A percentile compares a stretch with the other conserved stretches of the same genome.
Evolutionary conservation across 2,113 vertebrate species (phyloP).

Genomic region (Ardeotis arabs): DNA sequence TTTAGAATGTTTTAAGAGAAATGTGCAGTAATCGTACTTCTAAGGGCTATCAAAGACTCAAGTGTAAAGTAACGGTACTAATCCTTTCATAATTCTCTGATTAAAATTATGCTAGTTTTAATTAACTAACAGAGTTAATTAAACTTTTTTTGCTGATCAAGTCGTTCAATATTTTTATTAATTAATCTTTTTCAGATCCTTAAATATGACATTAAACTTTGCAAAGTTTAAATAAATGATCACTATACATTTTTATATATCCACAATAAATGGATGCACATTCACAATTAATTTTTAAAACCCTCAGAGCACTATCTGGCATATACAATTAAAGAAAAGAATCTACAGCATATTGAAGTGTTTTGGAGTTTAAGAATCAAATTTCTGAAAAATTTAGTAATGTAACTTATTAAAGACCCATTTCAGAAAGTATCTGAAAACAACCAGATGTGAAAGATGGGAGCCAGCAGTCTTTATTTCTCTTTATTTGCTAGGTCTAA

Average conservation of each 20-base stretch:
- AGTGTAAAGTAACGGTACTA: background rate
- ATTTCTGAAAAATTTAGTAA: background rate
- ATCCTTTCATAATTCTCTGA: background rate
- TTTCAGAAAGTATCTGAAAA: background rate
- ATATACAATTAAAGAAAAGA: background rate
- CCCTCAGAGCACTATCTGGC: background rate
- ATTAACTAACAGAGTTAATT: background rate
- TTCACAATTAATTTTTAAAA: background rate
- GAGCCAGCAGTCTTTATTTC: background rate
- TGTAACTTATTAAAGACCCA: background rate
- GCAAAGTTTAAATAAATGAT: background rate
- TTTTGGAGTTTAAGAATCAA: background rate
- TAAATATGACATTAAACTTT: background rate
- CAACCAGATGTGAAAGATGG: background rate
- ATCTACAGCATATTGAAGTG: background rate
- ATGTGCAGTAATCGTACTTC: background rate
- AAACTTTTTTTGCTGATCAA: background rate
- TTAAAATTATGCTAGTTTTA: background rate
- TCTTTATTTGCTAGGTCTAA: background rate
- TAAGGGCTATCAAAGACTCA: background rate
- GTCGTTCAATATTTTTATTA: background rate
- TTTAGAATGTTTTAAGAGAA: background rate
- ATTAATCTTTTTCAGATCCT: background rate
- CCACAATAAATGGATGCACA: background rate
- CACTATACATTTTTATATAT: background rate